Evolutionary conservation across 2,888 invertebrate species (phyloP).

Genomic region (Epiblema foenella): DNA sequence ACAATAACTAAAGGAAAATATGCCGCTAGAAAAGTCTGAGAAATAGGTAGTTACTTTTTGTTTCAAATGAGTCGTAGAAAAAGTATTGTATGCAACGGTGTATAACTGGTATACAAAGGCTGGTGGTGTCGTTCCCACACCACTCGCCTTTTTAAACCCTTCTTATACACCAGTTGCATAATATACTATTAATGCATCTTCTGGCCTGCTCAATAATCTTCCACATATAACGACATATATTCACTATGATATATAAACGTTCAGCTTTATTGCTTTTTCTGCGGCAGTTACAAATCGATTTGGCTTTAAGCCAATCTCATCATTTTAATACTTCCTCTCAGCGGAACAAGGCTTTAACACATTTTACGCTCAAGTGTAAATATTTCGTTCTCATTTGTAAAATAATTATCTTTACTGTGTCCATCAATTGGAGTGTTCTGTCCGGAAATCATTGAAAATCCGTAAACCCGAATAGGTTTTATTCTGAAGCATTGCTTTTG

Average conservation of each 20-base stretch:
- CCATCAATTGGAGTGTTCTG: neutral
- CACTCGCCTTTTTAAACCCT: too few species aligned
- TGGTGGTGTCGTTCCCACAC: too few species aligned
- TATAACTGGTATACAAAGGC: too few species aligned
- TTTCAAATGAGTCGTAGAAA: too few species aligned
- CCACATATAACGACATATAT: constrained; percentile 64
- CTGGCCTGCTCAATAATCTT: neutral
- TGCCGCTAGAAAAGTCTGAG: too few species aligned
- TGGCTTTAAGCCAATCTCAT: constrained; percentile 79
- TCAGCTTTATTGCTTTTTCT: constrained; percentile 81
- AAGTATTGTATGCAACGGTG: too few species aligned
- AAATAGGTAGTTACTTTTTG: too few species aligned
- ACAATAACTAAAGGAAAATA: too few species aligned
- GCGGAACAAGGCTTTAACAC: constrained; percentile 17
- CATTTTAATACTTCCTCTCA: constrained; percentile 71
- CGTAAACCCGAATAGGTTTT: neutral
- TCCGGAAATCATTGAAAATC: neutral
- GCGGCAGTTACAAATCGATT: constrained; percentile 82
- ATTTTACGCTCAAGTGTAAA: constrained; percentile 12
- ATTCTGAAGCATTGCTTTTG: neutral
- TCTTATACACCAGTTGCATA: too few species aligned
- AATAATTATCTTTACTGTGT: neutral
- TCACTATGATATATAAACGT: constrained; percentile 71
- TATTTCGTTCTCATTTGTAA: neutral
- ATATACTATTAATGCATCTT: too few species aligned